Percentiles rank a stretch among this genome's conserved stretches.
Conservation (phyloP, 2,113 vertebrate species). For the Hucho hucho region DNA sequence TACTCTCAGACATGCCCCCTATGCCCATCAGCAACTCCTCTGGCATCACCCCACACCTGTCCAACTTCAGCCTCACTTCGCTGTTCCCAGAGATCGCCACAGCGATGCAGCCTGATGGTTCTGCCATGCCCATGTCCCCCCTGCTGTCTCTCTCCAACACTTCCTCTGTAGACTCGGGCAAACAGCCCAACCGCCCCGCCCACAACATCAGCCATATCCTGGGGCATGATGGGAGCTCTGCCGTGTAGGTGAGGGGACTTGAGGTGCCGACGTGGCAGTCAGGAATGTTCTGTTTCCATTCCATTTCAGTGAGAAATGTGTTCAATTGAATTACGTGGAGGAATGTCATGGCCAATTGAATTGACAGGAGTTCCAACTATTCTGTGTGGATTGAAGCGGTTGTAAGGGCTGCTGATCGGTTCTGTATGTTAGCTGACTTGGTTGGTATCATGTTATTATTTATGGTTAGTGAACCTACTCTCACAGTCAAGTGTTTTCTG, state of each 20-base stretch:
- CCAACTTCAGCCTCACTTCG: constrained; percentile 96
- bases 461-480: neutral
- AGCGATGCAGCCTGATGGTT: constrained; percentile 90
- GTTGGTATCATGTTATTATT: neutral
- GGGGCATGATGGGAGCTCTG: constrained; percentile 95
- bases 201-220: constrained; percentile 99
- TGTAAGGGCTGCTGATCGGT: no score
- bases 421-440: no score
- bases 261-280: neutral
- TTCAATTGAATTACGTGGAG: no score
- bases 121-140: constrained; percentile 92
- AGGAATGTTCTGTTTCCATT: neutral
- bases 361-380: no score
- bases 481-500: neutral
- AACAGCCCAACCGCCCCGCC: constrained; percentile 94
- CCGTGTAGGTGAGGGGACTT: constrained; percentile 73
- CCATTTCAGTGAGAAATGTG: no score
- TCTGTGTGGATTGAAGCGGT: no score
- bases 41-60: constrained; percentile 85
- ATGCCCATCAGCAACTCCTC: constrained; percentile 94
- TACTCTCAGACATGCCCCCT: constrained; percentile 93
- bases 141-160: constrained; percentile 92
- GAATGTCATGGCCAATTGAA: no score
- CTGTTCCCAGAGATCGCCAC: constrained; percentile 97
- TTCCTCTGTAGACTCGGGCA: constrained; percentile 89